Percentiles rank a stretch among this genome's conserved stretches.
Evolutionary conservation across 1,140 invertebrate species (phyloP).

Genomic region (Drosophila sproati): DNA sequence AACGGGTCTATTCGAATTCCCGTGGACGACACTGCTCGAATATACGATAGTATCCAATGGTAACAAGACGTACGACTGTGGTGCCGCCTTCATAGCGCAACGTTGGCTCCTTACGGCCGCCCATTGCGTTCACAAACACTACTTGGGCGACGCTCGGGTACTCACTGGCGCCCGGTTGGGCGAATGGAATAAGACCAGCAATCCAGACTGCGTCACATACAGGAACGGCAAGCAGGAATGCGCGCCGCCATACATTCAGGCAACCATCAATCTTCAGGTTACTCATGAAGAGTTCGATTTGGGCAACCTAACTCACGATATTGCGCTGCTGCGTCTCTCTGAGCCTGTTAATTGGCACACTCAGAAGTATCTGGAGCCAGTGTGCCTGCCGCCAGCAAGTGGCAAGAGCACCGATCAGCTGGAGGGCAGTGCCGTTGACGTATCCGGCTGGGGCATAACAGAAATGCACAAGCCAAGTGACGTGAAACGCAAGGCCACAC

Average conservation of each 20-base stretch:
- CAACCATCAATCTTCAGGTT: conserved; percentile 85
- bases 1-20: conserved; percentile 59
- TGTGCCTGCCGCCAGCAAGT: conserved; percentile 89
- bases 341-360: conserved; percentile 84
- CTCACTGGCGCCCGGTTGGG: conserved; percentile 77
- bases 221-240: conserved; percentile 74
- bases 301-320: conserved; percentile 86
- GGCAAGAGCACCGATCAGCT: conserved; percentile 78
- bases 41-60: conserved; percentile 19
- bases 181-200: conserved; percentile 70
- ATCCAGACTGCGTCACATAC: conserved; percentile 65
- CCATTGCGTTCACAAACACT: conserved; percentile 85
- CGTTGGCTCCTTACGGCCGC: conserved; percentile 86
- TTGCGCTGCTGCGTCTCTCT: conserved; percentile 90
- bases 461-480: conserved; percentile 83
- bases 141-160: conserved; percentile 85
- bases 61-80: conserved; percentile 85
- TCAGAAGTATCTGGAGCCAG: conserved; percentile 86
- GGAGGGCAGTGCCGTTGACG: conserved; percentile 86
- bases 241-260: conserved; percentile 86
- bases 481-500: conserved; percentile 59
- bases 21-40: conserved; percentile 67
- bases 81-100: conserved; percentile 86
- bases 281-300: conserved; percentile 41
- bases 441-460: conserved; percentile 93